Percentiles rank a stretch among this genome's conserved stretches.
phyloP scores from a whole-genome alignment of 2,797 vertebrate genomes.

The Pipistrellus kuhlii region DNA sequence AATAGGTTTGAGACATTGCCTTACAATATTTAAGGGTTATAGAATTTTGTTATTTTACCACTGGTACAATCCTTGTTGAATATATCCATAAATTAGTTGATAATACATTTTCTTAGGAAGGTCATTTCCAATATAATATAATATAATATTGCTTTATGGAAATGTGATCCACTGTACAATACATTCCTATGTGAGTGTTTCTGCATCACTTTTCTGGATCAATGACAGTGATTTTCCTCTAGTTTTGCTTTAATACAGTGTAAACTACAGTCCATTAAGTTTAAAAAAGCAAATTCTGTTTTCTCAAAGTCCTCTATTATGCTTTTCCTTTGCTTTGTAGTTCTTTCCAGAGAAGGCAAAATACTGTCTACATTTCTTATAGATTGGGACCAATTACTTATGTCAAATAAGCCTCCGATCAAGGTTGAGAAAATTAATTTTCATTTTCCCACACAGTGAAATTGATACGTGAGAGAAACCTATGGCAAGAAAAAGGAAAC shows the following conservation, averaged over 20 bases:
- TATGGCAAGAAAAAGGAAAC: not conserved
- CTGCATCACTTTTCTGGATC: not conserved
- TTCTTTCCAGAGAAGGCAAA: not conserved
- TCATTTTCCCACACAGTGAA: not conserved
- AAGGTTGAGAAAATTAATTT: not conserved
- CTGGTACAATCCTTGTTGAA: not conserved
- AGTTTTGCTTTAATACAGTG: slow-evolving; percentile 12
- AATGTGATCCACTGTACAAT: not conserved
- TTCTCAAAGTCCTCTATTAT: not conserved
- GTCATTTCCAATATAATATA: not conserved
- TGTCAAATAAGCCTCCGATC: not conserved
- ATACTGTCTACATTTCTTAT: not conserved
- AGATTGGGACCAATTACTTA: not conserved
- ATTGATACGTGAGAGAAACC: not conserved
- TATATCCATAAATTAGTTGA: not conserved
- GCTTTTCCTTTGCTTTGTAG: not conserved
- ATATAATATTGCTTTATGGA: not conserved
- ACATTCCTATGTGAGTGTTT: not conserved
- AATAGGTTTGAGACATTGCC: not conserved
- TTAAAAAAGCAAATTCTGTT: not conserved
- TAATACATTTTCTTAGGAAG: slow-evolving; percentile 33
- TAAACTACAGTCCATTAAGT: not conserved
- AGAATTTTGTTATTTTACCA: not conserved
- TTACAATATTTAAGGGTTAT: not conserved
- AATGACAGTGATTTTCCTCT: not conserved